These are phyloP conservation scores for Psilanteris sp. DNA, from an alignment of 1,140 invertebrate genomes.

Conservation along the genomic window DNA sequence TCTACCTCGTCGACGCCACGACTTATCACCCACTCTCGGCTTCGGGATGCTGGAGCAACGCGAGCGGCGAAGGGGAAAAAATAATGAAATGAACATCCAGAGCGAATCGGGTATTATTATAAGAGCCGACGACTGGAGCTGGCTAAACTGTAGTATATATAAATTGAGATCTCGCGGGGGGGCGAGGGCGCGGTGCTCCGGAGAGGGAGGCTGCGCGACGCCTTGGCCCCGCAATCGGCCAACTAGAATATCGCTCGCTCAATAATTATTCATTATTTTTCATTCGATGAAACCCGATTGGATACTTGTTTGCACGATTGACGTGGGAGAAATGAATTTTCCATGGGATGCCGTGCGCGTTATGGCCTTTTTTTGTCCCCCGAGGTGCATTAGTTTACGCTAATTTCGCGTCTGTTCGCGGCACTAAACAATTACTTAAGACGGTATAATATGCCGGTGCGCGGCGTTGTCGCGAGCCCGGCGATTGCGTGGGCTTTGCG, in stretches of 20 bases:
- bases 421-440: no score
- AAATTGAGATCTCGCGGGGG: conserved; percentile 69
- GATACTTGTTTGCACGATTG: conserved; percentile 53
- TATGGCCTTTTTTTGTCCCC: neutral
- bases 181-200: conserved; percentile 7
- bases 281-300: conserved; percentile 43
- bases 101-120: conserved; percentile 78
- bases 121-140: conserved; percentile 70
- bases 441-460: no score
- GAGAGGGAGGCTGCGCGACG: conserved; percentile 14
- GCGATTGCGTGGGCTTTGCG: no score
- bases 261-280: conserved; percentile 62
- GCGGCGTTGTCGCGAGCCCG: no score
- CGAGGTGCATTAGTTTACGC: neutral
- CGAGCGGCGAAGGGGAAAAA: conserved; percentile 70
- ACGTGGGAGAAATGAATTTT: conserved; percentile 50
- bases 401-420: neutral
- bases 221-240: conserved; percentile 35
- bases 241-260: conserved; percentile 44
- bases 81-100: conserved; percentile 80
- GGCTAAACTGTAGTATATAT: conserved; percentile 71
- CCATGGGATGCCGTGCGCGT: conserved; percentile 8
- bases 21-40: conserved; percentile 78
- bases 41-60: conserved; percentile 49
- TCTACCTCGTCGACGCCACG: conserved; percentile 73